Evolutionary conservation across 2,113 vertebrate genomes (phyloP).

Genomic region (Crotophaga sulcirostris): DNA sequence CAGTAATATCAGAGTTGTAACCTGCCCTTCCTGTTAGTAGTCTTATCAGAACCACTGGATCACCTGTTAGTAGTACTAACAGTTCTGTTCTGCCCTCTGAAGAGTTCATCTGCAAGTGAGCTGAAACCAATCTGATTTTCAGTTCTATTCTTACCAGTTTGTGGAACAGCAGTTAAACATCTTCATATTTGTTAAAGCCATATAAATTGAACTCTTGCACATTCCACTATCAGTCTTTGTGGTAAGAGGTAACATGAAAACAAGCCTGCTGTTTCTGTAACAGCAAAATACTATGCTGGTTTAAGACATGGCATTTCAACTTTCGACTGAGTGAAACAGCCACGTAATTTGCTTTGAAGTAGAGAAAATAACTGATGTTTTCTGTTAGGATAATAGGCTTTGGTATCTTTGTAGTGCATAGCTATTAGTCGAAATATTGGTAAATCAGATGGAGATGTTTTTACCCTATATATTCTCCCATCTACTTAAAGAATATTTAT

Average conservation of each 20-base stretch:
- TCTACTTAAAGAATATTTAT: neutral
- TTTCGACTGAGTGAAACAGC: neutral
- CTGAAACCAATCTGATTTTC: neutral
- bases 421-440: neutral
- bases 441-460: neutral
- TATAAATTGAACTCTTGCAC: neutral
- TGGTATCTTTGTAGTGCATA: neutral
- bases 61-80: neutral
- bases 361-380: neutral
- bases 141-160: neutral
- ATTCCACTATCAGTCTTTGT: neutral
- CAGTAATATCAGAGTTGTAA: neutral
- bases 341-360: neutral
- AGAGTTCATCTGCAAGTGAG: neutral
- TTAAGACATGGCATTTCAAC: neutral
- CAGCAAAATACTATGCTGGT: neutral
- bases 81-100: neutral
- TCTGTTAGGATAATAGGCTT: neutral
- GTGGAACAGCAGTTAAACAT: neutral
- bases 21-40: neutral
- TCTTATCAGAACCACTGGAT: neutral
- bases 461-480: neutral
- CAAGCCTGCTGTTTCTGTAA: neutral
- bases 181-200: neutral
- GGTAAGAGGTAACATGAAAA: neutral